These are phyloP conservation scores for Melanotaenia maccullochi DNA, from an alignment of 2,797 vertebrate species.

Conservation along the genomic window DNA sequence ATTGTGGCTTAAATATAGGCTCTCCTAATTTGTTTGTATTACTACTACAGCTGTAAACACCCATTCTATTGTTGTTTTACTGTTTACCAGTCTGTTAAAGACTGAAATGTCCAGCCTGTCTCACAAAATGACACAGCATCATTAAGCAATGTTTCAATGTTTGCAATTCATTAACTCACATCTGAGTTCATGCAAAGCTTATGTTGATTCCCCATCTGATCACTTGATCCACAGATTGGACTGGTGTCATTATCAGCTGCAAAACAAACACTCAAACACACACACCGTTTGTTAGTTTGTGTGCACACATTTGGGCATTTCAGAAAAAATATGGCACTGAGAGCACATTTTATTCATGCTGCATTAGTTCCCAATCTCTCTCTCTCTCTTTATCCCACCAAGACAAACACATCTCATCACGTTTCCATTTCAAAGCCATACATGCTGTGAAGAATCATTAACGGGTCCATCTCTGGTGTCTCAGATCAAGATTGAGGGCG, in stretches of 20 bases:
- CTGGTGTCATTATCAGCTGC: background rate
- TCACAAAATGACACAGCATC: background rate
- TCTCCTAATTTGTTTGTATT: background rate
- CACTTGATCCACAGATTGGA: constrained; percentile 16
- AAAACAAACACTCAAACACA: background rate
- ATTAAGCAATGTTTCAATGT: background rate
- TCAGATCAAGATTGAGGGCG: background rate
- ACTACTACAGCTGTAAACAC: background rate
- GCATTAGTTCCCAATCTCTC: background rate
- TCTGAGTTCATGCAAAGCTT: background rate
- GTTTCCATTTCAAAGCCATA: background rate
- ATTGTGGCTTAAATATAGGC: background rate
- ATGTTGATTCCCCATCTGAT: constrained; percentile 3
- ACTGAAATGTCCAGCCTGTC: background rate
- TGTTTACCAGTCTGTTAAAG: background rate
- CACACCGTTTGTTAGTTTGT: background rate
- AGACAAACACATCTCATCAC: background rate
- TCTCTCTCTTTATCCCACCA: background rate
- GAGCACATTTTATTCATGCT: background rate
- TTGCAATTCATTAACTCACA: background rate
- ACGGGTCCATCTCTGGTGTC: background rate
- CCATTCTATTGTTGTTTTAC: background rate
- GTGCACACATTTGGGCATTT: background rate
- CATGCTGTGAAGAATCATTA: background rate
- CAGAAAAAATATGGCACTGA: background rate